These are phyloP conservation scores for Podarcis cretensis DNA, from an alignment of 2,113 vertebrate genomes.

Conservation along the genomic window DNA sequence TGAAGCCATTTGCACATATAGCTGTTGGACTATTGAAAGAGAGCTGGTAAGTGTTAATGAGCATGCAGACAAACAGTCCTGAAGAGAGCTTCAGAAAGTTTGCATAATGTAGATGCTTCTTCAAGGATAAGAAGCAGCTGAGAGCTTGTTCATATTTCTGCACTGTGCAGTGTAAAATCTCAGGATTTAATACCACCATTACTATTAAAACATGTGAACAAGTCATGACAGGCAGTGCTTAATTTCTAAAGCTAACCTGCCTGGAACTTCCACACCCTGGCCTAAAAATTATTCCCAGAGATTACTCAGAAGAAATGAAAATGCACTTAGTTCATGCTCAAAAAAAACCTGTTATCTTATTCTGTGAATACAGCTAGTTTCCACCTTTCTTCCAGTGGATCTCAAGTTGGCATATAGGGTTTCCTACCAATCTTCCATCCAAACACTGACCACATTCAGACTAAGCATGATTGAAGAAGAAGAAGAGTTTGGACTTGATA, in stretches of 20 bases:
- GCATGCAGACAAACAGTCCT: neutral
- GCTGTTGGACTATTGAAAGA: slow-evolving; percentile 8
- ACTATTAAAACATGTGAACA: slow-evolving; percentile 5
- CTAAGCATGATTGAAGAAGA: too few species aligned
- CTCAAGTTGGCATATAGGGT: neutral
- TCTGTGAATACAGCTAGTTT: neutral
- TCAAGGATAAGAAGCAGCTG: neutral
- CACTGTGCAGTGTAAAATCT: neutral
- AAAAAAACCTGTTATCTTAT: neutral
- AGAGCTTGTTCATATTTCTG: neutral
- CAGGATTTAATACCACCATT: neutral
- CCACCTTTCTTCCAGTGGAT: neutral
- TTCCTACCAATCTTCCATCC: neutral
- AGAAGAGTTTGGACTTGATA: too few species aligned
- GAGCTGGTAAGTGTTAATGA: neutral
- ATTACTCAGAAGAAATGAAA: neutral
- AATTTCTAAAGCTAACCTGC: slow-evolving; percentile 1
- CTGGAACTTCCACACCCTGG: neutral
- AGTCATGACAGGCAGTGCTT: neutral
- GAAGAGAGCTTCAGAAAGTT: neutral
- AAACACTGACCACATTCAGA: neutral
- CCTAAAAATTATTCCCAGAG: neutral
- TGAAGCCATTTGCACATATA: slow-evolving; percentile 15
- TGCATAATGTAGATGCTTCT: neutral
- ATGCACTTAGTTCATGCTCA: neutral